Percentiles rank a stretch among this genome's conserved stretches.
These are phyloP conservation scores for Scyliorhinus canicula DNA, from an alignment of 2,797 vertebrate species.

Conservation along the genomic window DNA sequence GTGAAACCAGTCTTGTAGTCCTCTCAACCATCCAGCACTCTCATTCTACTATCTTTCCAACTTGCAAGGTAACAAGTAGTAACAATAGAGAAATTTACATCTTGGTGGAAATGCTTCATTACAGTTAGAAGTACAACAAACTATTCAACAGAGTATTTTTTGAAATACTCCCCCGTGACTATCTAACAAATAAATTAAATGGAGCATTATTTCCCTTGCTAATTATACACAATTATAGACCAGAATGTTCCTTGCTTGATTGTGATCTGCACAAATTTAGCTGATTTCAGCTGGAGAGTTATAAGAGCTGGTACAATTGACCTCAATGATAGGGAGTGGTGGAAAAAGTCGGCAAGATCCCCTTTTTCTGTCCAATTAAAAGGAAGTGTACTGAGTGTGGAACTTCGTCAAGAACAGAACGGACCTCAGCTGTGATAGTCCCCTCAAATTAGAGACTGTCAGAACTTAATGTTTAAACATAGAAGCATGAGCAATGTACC, in stretches of 20 bases:
- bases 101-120: background rate
- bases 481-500: background rate
- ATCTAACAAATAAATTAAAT: background rate
- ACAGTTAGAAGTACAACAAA: background rate
- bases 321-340: background rate
- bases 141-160: background rate
- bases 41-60: background rate
- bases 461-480: background rate
- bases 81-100: background rate
- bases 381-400: background rate
- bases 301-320: background rate
- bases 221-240: background rate
- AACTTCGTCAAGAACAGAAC: background rate
- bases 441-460: background rate
- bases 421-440: background rate
- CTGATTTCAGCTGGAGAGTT: background rate
- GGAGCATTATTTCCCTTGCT: background rate
- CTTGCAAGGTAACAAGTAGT: background rate
- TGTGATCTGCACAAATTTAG: background rate
- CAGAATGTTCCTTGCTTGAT: background rate
- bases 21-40: background rate
- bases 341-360: background rate
- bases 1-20: background rate
- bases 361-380: background rate
- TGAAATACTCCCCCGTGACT: background rate